Base-by-base conservation (phyloP, 2,888 invertebrate species). In the Pogonocherus hispidulus region DNA sequence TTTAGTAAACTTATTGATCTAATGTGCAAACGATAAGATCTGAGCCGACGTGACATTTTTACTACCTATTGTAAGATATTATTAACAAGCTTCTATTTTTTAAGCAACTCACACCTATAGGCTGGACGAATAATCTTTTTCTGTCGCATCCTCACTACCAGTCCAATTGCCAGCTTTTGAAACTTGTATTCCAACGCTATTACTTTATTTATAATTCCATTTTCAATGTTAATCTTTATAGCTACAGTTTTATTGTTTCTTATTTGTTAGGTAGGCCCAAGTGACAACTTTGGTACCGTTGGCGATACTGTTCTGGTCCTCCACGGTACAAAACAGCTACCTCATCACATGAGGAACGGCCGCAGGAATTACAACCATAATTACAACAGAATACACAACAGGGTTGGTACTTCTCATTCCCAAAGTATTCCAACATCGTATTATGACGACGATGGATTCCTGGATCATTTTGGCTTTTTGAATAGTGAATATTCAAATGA, bases 301-400 rank as follows among this genome's bases (percentile, higher is more conserved):
- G 89, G 89, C 3, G 82, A 87, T 32, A 85, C 90, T 0, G 86
- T 84, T n/a, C 82, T 94, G 46, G 86, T 90, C 37, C 82, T 95
- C n/a, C 93, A 94, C 78, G 95, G 95, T 1, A 94, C 93, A 0
- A 86, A 84, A 67, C 85, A 88, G 59, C 86, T 87, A 75, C 94
- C 94, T 0, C 80, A 81, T 2, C 91, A 94, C 78, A 90, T 92
- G 87, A 85, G 80, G 73, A 82, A 86, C 56, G 90, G 90, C 1
- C 86, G 87, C 0, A 86, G 89, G 77, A 76, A 85, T 70, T 90
- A 91, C 80, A 86, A 89, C 69, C 81, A 87, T 47, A 84, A 88
- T 60, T 89, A 89, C 78, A 88, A 87, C 72, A 82, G 82, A 62
- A 79, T 84, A 20, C 81, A 84, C 47, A 84, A 84, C 51, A 64